phyloP scores from a whole-genome alignment of 2,797 vertebrate species.

The Premnoplex brunnescens region DNA sequence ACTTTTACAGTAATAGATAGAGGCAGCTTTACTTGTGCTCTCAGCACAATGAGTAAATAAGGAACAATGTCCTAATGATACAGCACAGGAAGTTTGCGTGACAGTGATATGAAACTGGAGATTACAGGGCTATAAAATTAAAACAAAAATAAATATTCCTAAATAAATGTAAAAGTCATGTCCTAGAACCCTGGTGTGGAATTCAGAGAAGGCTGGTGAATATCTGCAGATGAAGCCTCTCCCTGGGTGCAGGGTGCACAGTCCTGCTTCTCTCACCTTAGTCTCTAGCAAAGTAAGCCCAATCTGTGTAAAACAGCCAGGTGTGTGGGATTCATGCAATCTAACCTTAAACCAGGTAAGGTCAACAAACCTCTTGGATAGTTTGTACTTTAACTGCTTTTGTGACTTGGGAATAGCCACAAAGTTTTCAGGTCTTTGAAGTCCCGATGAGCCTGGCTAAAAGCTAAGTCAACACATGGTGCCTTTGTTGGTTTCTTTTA shows the following conservation, averaged over 20 bases:
- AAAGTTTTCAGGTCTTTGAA: not conserved
- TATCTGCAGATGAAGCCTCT: not conserved
- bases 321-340: not conserved
- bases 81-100: not conserved
- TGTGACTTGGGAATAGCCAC: not conserved
- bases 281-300: not conserved
- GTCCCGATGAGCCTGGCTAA: not conserved
- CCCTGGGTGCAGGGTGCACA: not conserved
- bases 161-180: not conserved
- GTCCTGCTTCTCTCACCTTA: not conserved
- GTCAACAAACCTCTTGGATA: not conserved
- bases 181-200: not conserved
- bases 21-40: not conserved
- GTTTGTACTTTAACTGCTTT: not conserved
- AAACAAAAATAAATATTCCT: not conserved
- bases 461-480: not conserved
- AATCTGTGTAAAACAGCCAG: not conserved
- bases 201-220: not conserved
- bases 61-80: rapidly evolving
- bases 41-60: not conserved
- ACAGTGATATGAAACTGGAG: not conserved
- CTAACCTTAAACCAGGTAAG: not conserved
- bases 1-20: not conserved
- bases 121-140: not conserved
- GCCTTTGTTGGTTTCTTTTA: not conserved